Evolutionary conservation across 2,888 invertebrate species (phyloP), one percentile per base, ranked within the genome.

Genomic region (Scrobipalpa atriplicella): DNA sequence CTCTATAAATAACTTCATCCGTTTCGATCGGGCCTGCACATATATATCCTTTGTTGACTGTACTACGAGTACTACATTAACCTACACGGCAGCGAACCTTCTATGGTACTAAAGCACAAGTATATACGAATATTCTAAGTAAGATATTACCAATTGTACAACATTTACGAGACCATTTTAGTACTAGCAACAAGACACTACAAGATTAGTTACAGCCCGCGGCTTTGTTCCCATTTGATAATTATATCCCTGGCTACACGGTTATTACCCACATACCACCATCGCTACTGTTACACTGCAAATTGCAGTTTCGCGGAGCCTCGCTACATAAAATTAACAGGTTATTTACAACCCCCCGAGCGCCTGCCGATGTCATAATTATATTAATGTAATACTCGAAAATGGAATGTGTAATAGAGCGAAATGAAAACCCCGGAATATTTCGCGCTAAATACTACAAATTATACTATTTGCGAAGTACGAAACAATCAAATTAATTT

Each of bases 361-460:
- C 18, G 63, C 47, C 41, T 16, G 41, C 41, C 62, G 47, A 62
- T 41, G 62, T 29, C 62, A 62, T 62, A 47, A 62, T 62, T 62
- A 38, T 47, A 62, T 62, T 62, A 62, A 43, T 29, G 47, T 62
- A 62, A 62, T 47, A 21, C 47, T 29, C n/a, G 19, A 62, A 47
- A 62, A 62, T 29, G 62, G 62, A 62, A 47, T 62, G 62, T 47
- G 62, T 62, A 62, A 62, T 62, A 62, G 62, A 47, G 47, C 62
- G 62, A 43, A 47, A 62, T 62, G 62, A 47, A 62, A 62, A 51
- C 29, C 29, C 16, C 16, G 38, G 38, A 58, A 58, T 58, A 56
- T 56, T 56, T 29, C 54, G 13, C 13, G 13, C 54, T 56, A 56
- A 56, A 21, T 21, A 21, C 13, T 21, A 19, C 21, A 10, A 18